Evolutionary conservation across 2,888 invertebrate species (phyloP), one percentile per base, ranked within the genome.

Genomic region (Eristalis intricaria): DNA sequence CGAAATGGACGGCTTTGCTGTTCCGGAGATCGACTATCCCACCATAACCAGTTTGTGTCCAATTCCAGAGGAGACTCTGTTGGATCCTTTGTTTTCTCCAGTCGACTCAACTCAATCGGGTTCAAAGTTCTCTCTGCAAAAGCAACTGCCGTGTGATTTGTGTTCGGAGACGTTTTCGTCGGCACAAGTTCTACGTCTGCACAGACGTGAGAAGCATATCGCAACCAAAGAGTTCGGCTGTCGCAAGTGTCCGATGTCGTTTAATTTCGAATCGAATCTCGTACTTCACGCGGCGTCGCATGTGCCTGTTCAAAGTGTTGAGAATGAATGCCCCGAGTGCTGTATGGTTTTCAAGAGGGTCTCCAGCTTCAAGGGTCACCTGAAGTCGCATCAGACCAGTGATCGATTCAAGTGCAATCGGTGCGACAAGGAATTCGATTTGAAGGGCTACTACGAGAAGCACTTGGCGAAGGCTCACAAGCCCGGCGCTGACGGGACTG

Each of bases 231-330:
- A 88, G 38, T 89, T 85, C 11, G 81, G 83, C 1, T 90, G 90
- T 56, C 68, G 82, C 0, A 84, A 88, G 8, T 89, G 89, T 63
- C 74, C 86, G 0, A n/a, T 74, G 13, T 81, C 74, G 19, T 89
- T 84, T 43, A 89, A 89, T 22, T 86, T 88, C 10, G 76, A 89
- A 56, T 84, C 81, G 8, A 89, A 89, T 40, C 64, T 89, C 5
- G 5, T 56, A 0, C 73, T 89, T 0, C 89, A 89, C 23, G 10
- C 81, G 26, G 88, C 89, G 2, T 74, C 79, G 10, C 90, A 90
- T 73, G 84, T 84, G 35, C 26, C 80, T 23, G 76, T 75, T 40
- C 75, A 73, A 4, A 85, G 79, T 8, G 75, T 35, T 15, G 73
- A 77, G 7, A 75, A 70, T 7, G 68, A 78, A 56, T 90, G 90